Base-by-base conservation (phyloP, 2,888 invertebrate species). In the Hyalella azteca region DNA sequence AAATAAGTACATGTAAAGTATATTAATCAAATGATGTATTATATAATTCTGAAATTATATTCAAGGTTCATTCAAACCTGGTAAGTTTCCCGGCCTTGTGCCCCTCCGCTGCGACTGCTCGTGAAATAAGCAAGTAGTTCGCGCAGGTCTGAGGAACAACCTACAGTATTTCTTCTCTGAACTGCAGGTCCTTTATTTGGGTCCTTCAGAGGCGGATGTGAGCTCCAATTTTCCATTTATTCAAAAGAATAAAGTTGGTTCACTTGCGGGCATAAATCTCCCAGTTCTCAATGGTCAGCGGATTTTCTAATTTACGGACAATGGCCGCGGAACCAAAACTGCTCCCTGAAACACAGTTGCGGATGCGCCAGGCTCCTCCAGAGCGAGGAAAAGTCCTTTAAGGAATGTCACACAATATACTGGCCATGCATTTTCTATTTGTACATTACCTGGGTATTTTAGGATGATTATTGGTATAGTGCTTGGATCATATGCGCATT, bases 251-350 rank as follows among this genome's bases (percentile, higher is more conserved):
- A 32, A 36, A 66, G 66, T 66, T 66, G 32, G 66, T 66, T 66
- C 66, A 66, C 66, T 66, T 66, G 66, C 32, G 66, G 66, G 66
- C 66, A 66, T 66, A 66, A 66, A 66, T 66, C 66, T 66, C 29
- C 66, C 39, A 22, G 36, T 66, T 66, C 66, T 66, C 36, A 66
- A 66, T 66, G 66, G 66, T 66, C 66, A 66, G 66, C 66, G 66
- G 66, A 66, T 66, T 66, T 66, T 66, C 66, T 66, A 66, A 66
- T 66, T 66, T 66, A 66, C 66, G 66, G 39, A 66, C 66, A 66
- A 66, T 29, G 66, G 19, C 22, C 19, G 36, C 19, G n/a, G 19
- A 15, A 15, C 66, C 66, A 36, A 66, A 66, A 66, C 66, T 19
- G 66, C 22, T 29, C 66, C 66, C 32, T n/a, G 36, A 66, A 66